Conservation (phyloP, 2,113 vertebrate genomes). For the Myiozetetes cayanensis region DNA sequence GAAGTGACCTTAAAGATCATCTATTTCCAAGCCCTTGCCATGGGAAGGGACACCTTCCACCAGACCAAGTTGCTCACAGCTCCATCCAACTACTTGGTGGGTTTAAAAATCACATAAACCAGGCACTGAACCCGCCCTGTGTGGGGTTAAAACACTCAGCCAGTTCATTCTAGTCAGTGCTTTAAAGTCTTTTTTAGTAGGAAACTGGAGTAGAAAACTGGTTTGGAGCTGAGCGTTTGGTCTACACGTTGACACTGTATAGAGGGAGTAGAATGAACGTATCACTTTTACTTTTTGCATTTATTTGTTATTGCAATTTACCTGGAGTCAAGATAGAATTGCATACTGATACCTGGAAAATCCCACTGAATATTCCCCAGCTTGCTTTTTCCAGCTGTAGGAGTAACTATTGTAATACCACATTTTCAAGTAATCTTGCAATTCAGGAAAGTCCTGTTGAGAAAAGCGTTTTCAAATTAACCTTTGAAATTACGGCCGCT, state of each 20-base stretch:
- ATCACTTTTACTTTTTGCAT: neutral
- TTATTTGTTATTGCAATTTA: neutral
- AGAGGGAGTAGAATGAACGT: neutral
- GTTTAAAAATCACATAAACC: neutral
- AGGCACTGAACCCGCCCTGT: neutral
- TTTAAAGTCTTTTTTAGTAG: neutral
- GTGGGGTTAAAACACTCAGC: fast-evolving
- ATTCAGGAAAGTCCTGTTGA: neutral
- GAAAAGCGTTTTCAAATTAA: conserved; percentile 55
- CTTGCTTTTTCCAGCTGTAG: neutral
- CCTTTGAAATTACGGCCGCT: conserved; percentile 53
- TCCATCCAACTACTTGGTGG: neutral
- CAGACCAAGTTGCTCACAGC: neutral
- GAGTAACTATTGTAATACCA: neutral
- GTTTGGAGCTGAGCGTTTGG: neutral
- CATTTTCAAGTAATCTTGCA: neutral
- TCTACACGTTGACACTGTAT: neutral
- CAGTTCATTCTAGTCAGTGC: neutral
- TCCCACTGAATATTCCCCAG: neutral
- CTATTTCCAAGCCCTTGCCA: neutral
- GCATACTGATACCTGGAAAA: neutral
- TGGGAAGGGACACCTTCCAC: neutral
- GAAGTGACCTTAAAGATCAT: neutral
- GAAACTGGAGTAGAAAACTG: neutral
- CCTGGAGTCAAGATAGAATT: neutral